Evolutionary conservation across 2,797 vertebrate genomes (phyloP).

Genomic region (Chromis chromis): DNA sequence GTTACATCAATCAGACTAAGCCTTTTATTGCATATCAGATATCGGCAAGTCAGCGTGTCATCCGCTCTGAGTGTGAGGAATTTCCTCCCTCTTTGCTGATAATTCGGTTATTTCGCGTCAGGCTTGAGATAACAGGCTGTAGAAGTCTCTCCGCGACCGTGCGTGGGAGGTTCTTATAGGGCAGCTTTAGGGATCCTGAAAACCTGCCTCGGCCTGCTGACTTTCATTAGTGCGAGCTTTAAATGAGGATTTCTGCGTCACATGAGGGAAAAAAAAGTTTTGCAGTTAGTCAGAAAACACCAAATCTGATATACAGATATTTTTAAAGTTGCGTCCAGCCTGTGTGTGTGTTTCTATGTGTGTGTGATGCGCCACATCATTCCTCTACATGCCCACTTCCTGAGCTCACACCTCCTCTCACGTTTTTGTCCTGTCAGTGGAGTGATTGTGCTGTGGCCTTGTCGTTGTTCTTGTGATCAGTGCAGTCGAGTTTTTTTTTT

Average conservation of each 20-base stretch:
- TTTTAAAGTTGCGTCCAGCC: too few species aligned
- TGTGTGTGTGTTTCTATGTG: background rate
- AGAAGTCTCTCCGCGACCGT: background rate
- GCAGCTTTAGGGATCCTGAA: conserved; percentile 15
- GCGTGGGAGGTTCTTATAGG: background rate
- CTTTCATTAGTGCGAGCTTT: conserved; percentile 46
- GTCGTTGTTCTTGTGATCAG: conserved; percentile 68
- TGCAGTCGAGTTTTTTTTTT: conserved; percentile 40
- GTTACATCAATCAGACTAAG: background rate
- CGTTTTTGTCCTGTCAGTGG: conserved; percentile 77
- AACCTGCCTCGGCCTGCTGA: conserved; percentile 51
- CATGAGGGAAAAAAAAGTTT: conserved; percentile 36
- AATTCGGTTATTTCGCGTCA: conserved; percentile 6
- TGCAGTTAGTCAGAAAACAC: conserved; percentile 28
- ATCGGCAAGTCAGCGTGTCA: background rate
- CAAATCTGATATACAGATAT: background rate
- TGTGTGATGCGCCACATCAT: background rate
- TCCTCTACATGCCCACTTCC: background rate
- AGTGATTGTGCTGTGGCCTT: conserved; percentile 90
- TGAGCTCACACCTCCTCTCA: background rate
- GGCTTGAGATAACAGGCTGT: conserved; percentile 7
- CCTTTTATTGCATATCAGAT: conserved; percentile 6
- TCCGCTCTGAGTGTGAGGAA: background rate
- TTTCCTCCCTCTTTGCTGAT: conserved; percentile 7
- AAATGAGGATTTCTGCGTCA: conserved; percentile 33